Percentiles rank a stretch among this genome's conserved stretches.
These are phyloP conservation scores for Ischnus inquisitorius DNA, from an alignment of 2,888 invertebrate genomes.

Conservation along the genomic window DNA sequence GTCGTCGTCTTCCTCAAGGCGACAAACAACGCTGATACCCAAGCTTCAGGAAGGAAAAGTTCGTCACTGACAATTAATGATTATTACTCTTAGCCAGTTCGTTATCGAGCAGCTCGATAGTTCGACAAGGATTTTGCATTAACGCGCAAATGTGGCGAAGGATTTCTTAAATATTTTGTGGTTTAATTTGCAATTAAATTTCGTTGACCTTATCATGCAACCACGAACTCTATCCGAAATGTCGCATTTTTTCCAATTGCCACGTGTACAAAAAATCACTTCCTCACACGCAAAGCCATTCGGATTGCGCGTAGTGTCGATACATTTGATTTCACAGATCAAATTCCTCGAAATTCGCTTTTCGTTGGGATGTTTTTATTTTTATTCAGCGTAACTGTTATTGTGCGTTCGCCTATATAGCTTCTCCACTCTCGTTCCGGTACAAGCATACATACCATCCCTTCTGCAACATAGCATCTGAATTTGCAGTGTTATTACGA, in stretches of 20 bases:
- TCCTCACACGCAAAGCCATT: no score
- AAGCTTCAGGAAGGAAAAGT: neutral
- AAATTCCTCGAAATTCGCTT: neutral
- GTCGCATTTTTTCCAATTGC: no score
- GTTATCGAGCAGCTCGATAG: no score
- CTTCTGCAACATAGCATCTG: constrained; percentile 1
- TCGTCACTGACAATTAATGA: neutral
- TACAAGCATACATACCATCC: neutral
- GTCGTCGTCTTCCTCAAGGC: neutral
- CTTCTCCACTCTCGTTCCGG: neutral
- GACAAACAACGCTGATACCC: neutral
- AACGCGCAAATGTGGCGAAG: no score
- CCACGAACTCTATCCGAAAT: no score
- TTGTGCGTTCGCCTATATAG: no score
- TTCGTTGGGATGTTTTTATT: neutral
- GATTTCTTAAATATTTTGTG: no score
- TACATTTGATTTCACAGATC: neutral
- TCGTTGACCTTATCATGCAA: no score
- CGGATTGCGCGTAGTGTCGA: neutral
- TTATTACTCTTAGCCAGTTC: neutral
- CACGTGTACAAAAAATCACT: no score
- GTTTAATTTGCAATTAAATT: no score
- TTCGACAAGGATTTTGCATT: neutral
- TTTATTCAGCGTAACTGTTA: neutral
- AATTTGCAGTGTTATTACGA: constrained; percentile 13